Conservation (phyloP, 2,797 vertebrate genomes). For the Cuculus canorus region DNA sequence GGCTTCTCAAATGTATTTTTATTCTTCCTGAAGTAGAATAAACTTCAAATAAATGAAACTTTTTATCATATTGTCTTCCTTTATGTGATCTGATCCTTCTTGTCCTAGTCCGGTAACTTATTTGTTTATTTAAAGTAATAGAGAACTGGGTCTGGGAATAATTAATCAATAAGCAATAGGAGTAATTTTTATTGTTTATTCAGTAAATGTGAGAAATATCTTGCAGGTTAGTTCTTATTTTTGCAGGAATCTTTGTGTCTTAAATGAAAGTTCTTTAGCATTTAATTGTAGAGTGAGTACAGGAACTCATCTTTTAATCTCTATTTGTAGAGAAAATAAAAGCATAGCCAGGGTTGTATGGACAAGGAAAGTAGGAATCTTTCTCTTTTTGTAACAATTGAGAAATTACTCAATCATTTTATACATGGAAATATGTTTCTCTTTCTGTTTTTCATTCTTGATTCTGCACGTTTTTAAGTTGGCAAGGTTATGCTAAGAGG, state of each 20-base stretch:
- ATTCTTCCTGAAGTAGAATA: background rate
- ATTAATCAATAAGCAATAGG: background rate
- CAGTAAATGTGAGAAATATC: background rate
- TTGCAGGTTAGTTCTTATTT: background rate
- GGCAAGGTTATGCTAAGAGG: background rate
- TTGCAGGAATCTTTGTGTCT: background rate
- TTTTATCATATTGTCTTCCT: background rate
- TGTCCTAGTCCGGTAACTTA: background rate
- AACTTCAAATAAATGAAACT: background rate
- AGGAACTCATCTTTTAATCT: background rate
- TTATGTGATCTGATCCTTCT: background rate
- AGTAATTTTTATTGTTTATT: background rate
- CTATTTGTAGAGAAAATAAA: background rate
- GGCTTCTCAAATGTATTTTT: background rate
- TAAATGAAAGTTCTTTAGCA: background rate
- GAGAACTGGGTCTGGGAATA: background rate
- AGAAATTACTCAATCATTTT: background rate
- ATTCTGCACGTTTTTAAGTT: background rate
- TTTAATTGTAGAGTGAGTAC: background rate
- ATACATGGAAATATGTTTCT: background rate
- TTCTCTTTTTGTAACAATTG: background rate
- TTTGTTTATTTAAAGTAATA: background rate
- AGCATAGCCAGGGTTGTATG: fast-evolving
- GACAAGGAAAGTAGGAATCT: background rate
- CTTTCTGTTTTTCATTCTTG: background rate